phyloP scores from a whole-genome alignment of 2,888 invertebrate species.

The Sturmia bella region DNA sequence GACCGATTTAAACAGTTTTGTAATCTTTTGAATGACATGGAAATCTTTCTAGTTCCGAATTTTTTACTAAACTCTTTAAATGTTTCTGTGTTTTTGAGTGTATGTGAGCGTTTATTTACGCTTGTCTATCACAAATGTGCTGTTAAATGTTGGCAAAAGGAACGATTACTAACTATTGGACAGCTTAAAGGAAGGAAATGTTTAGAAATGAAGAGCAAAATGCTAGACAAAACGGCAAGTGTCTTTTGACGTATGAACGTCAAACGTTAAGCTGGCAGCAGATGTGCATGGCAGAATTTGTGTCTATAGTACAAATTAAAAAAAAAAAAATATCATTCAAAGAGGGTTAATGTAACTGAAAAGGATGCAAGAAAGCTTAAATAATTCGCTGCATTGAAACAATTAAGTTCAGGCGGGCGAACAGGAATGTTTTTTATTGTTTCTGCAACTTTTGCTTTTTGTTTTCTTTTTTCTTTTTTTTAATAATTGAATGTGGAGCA shows the following conservation, averaged over 20 bases:
- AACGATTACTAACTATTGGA: neutral
- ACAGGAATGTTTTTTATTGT: conserved; percentile 58
- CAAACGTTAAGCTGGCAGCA: conserved; percentile 76
- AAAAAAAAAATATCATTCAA: conserved; percentile 3
- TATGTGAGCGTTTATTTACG: conserved; percentile 71
- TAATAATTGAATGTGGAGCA: conserved; percentile 54
- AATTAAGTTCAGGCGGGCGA: conserved; percentile 61
- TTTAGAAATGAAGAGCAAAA: conserved; percentile 49
- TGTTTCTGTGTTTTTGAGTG: no score
- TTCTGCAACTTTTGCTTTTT: conserved; percentile 35
- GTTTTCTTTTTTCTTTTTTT: conserved; percentile 11
- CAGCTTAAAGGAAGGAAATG: conserved; percentile 51
- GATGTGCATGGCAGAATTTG: conserved; percentile 76
- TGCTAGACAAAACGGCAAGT: conserved; percentile 64
- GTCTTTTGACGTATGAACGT: conserved; percentile 66
- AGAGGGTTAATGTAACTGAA: conserved; percentile 64
- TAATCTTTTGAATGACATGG: no score
- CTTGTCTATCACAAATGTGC: conserved; percentile 70
- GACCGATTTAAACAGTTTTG: no score
- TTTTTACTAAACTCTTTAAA: no score
- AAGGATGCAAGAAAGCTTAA: conserved; percentile 66
- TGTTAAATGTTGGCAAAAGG: conserved; percentile 23
- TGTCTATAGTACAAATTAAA: conserved; percentile 3
- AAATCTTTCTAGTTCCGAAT: no score
- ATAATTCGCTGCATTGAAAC: conserved; percentile 65